Evolutionary conservation across 2,888 invertebrate genomes (phyloP).

Genomic region (Caenorhabditis auriculariae): DNA sequence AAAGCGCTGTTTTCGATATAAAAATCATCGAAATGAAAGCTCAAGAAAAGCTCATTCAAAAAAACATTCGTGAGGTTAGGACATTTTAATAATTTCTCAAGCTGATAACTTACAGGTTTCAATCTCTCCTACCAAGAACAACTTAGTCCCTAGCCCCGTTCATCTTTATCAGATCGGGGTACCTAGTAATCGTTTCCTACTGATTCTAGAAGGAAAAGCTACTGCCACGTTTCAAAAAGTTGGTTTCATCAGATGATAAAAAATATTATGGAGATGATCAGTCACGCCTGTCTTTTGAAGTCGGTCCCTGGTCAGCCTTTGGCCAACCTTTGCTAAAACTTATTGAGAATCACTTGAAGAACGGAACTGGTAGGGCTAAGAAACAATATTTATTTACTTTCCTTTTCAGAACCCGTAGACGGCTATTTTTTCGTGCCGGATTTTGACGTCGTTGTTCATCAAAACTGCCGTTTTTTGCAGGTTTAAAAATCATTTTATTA

Average conservation of each 20-base stretch:
- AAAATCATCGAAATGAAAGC: constrained; percentile 1
- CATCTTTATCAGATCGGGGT: constrained; percentile 65
- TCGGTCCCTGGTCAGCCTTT: constrained; percentile 94
- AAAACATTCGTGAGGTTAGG: constrained; percentile 7
- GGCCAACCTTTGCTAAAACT: constrained; percentile 69
- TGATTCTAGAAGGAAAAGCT: constrained; percentile 83
- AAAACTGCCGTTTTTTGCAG: constrained; percentile 7
- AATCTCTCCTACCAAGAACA: background rate
- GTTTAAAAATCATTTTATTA: no score
- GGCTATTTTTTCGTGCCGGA: constrained; percentile 3
- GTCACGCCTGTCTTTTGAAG: constrained; percentile 75
- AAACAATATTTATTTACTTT: background rate
- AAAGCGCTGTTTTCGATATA: constrained; percentile 1
- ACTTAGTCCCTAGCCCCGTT: background rate
- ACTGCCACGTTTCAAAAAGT: constrained; percentile 9
- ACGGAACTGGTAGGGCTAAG: background rate
- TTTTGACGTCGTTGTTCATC: constrained; percentile 6
- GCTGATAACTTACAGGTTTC: constrained; percentile 1
- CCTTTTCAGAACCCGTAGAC: background rate
- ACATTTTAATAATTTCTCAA: background rate
- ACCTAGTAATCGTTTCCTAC: constrained; percentile 82
- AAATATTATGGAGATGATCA: constrained; percentile 1
- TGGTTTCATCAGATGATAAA: background rate
- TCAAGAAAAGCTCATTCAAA: constrained; percentile 9
- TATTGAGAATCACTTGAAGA: background rate